Percentiles rank a stretch among this genome's conserved stretches.
Evolutionary conservation across 2,888 invertebrate genomes (phyloP).

Genomic region (Daptonema setosum): DNA sequence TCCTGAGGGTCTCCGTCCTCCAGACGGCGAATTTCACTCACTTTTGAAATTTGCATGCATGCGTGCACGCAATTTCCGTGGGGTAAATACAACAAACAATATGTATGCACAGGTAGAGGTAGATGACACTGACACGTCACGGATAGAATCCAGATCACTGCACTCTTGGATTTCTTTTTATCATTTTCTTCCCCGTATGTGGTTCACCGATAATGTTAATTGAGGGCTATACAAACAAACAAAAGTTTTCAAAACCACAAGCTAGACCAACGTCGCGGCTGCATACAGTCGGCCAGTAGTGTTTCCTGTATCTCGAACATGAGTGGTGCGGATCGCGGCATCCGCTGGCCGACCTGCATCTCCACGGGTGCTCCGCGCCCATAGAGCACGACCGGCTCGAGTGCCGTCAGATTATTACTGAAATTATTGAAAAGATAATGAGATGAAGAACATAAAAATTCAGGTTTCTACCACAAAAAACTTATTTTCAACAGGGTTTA

Average conservation of each 20-base stretch:
- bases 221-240: too few species aligned
- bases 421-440: constrained; percentile 12
- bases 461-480: background rate
- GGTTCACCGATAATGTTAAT: too few species aligned
- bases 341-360: constrained; percentile 66
- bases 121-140: too few species aligned
- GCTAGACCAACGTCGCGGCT: constrained; percentile 31
- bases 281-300: constrained; percentile 41
- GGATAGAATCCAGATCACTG: too few species aligned
- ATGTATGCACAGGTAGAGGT: too few species aligned
- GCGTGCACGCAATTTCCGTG: too few species aligned
- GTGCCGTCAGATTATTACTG: constrained; percentile 74
- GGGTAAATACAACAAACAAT: too few species aligned
- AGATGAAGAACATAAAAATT: background rate
- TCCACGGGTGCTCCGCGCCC: constrained; percentile 66
- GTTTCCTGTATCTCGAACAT: constrained; percentile 56
- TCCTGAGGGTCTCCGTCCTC: too few species aligned
- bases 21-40: too few species aligned
- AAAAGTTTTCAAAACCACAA: background rate
- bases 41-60: too few species aligned
- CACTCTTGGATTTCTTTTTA: too few species aligned
- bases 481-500: background rate
- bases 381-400: constrained; percentile 59
- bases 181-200: too few species aligned
- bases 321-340: constrained; percentile 55